These are phyloP conservation scores for Sphyrna mokarran DNA, from an alignment of 2,113 vertebrate genomes.

Conservation along the genomic window DNA sequence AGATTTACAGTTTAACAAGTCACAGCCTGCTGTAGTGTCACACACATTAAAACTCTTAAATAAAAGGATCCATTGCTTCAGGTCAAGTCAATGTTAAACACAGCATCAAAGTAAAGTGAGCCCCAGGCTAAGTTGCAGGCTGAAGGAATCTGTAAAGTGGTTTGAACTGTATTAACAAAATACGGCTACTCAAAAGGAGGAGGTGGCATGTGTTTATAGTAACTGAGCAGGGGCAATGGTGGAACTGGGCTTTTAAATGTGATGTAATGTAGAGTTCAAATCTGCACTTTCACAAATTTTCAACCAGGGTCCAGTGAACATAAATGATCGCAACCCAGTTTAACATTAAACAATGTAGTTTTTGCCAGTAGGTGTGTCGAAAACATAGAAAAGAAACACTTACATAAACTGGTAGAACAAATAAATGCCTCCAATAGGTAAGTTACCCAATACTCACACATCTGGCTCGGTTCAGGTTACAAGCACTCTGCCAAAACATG, in stretches of 20 bases:
- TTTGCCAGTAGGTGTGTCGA: background rate
- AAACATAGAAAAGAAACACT: background rate
- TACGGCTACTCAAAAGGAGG: background rate
- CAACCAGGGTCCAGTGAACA: background rate
- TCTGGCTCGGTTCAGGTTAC: background rate
- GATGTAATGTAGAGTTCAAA: slow-evolving; percentile 2
- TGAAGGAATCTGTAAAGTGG: background rate
- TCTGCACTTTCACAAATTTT: background rate
- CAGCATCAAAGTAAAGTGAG: background rate
- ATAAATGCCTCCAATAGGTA: background rate
- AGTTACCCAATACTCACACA: background rate
- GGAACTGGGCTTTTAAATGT: too few relatives aligned
- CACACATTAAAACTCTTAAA: background rate
- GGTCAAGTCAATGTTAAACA: background rate
- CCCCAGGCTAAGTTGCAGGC: background rate
- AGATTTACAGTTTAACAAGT: background rate
- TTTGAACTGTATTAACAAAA: background rate
- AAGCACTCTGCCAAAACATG: background rate
- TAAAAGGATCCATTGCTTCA: background rate
- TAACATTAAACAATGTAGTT: background rate
- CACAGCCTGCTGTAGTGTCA: background rate
- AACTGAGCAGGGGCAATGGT: background rate
- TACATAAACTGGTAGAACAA: background rate
- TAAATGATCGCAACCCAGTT: background rate
- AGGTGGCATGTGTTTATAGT: background rate